These are phyloP conservation scores for Karalla daura DNA, from an alignment of 2,797 vertebrate genomes.

Conservation along the genomic window DNA sequence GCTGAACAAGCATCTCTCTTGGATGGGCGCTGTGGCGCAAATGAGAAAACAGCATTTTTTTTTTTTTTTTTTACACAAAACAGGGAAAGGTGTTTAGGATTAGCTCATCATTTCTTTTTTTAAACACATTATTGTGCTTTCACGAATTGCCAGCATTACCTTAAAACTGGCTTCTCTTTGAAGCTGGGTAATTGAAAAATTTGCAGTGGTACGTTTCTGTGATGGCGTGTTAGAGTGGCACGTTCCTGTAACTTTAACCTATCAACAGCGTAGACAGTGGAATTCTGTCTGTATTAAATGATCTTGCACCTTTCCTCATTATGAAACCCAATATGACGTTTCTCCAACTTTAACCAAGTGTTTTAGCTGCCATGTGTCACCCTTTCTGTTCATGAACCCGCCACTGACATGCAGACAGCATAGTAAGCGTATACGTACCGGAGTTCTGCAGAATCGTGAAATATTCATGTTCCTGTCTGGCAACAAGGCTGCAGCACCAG, in stretches of 20 bases:
- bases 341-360: neutral
- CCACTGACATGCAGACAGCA: neutral
- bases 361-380: neutral
- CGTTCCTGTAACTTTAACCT: neutral
- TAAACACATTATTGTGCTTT: conserved; percentile 48
- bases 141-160: conserved; percentile 44
- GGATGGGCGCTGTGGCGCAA: conserved; percentile 56
- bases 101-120: conserved; percentile 5
- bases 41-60: conserved; percentile 65
- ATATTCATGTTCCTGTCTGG: neutral
- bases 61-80: conserved; percentile 61
- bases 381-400: neutral
- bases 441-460: neutral
- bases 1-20: conserved; percentile 77
- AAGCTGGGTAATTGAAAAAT: conserved; percentile 46
- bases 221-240: neutral
- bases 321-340: neutral
- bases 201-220: conserved; percentile 7
- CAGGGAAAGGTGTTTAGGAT: conserved; percentile 47
- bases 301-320: neutral
- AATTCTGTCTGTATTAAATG: neutral
- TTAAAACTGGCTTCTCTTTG: conserved; percentile 46
- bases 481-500: too few species aligned
- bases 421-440: neutral
- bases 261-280: neutral